Percentiles rank a stretch among this genome's conserved stretches.
phyloP scores from a whole-genome alignment of 2,113 vertebrate species.

The Platysternon megacephalum region DNA sequence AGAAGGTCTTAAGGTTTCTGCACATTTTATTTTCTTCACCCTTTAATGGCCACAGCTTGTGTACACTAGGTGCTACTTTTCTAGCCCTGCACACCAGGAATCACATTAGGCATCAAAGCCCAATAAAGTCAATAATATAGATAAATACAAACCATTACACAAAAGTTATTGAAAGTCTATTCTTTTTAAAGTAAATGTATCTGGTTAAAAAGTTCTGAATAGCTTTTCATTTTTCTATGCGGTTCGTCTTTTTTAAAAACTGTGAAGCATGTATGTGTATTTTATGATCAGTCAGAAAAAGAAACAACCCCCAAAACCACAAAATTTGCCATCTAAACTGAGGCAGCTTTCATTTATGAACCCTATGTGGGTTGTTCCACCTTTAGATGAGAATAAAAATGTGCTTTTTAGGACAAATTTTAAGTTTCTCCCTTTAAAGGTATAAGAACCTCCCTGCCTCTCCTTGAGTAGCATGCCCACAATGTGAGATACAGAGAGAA shows the following conservation, averaged over 20 bases:
- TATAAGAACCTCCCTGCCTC: not conserved
- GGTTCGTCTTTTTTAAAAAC: not conserved
- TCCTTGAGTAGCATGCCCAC: not conserved
- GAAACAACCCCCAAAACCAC: not conserved
- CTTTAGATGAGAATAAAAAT: not conserved
- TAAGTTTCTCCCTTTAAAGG: not conserved
- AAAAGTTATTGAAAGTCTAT: not conserved
- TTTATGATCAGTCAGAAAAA: not conserved
- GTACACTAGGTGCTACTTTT: not conserved
- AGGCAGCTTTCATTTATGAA: not conserved
- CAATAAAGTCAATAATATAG: not conserved
- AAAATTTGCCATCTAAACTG: not conserved
- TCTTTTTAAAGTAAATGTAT: not conserved
- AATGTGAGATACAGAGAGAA: not conserved
- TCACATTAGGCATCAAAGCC: slow-evolving; percentile 23
- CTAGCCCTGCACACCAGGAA: not conserved
- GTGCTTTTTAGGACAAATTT: not conserved
- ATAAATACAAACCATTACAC: not conserved
- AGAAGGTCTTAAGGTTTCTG: not conserved
- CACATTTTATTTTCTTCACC: not conserved
- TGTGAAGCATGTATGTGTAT: not conserved
- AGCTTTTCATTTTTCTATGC: not conserved
- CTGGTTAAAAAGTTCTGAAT: not conserved
- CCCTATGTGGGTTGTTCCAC: not conserved
- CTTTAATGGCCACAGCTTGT: slow-evolving; percentile 6